Base-by-base conservation (phyloP, 2,888 invertebrate genomes). In the Nomada hirtipes region DNA sequence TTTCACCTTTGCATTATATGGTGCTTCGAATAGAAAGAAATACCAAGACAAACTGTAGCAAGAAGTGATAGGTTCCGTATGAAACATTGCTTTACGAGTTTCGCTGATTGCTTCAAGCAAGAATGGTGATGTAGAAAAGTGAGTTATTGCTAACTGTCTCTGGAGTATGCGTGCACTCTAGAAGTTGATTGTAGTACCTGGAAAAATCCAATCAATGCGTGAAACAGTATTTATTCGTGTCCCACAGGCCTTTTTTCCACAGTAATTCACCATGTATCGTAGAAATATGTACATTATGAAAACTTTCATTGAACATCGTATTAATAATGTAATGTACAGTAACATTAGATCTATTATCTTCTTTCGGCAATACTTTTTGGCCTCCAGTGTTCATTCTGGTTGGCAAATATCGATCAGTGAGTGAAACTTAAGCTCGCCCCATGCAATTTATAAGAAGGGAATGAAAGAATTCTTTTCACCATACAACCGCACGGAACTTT, bases 121-220 rank as follows among this genome's bases (percentile, higher is more conserved):
- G 67, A 42, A 55, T 18, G 20, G 63, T 26, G 69, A 63, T 68
- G 63, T 53, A 77, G 50, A 47, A 73, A 78, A 57, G 52, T 36
- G 65, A 67, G 18, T 61, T 63, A 79, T 55, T 67, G 67, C 60
- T 26, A 65, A 57, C 63, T 52, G 53, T 64, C 75, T 44, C 71
- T 29, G 15, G 55, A 29, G 72, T 64, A 53, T 20, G 47, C 47
- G 55, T 60, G 23, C 59, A 44, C 68, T 76, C 13, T 26, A 55
- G 67, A 29, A 36, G 52, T 53, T 71, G 59, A 44, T 55, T 67
- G 64, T 59, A 59, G 57, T 15, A 13, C 50, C 13, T 20, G n/a
- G 36, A 36, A 61, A 77, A 64, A 67, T 57, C 15, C 57, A 57
- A 75, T 75, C 70, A n/a, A 71, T 67, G 70, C 53, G 55, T 44